These are phyloP conservation scores for Silvanus unidentatus DNA, from an alignment of 2,888 invertebrate genomes.

Conservation along the genomic window DNA sequence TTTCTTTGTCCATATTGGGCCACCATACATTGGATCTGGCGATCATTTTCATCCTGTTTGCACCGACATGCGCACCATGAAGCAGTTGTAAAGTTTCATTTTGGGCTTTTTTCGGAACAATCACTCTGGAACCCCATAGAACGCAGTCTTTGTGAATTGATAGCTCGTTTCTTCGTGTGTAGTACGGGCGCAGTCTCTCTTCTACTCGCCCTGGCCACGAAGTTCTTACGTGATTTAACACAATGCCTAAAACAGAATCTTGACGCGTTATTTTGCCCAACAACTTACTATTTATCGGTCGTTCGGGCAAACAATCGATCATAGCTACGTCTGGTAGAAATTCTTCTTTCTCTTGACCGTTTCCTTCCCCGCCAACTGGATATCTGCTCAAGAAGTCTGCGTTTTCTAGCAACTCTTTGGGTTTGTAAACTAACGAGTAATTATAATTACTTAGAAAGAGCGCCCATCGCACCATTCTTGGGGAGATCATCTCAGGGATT, in stretches of 20 bases:
- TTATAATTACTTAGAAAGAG: slow-evolving; percentile 5
- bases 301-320: slow-evolving; percentile 6
- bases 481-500: slow-evolving; percentile 7
- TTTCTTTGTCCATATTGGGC: slow-evolving; percentile 14
- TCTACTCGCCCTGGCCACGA: slow-evolving; percentile 1
- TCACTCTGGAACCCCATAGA: slow-evolving; percentile 1
- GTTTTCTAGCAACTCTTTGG: slow-evolving; percentile 1
- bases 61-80: too few species aligned
- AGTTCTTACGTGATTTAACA: too few species aligned
- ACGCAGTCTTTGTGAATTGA: slow-evolving; percentile 6
- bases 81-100: not conserved
- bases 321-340: slow-evolving; percentile 1
- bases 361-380: too few species aligned
- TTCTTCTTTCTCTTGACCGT: not conserved
- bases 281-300: not conserved
- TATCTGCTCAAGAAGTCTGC: slow-evolving; percentile 6
- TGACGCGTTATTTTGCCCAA: not conserved
- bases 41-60: too few species aligned
- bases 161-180: not conserved
- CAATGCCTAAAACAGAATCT: slow-evolving; percentile 4
- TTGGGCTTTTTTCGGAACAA: not conserved
- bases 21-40: too few species aligned
- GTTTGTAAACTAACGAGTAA: slow-evolving; percentile 3
- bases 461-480: slow-evolving; percentile 8
- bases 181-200: not conserved